These are phyloP conservation scores for Drosophila ironensis DNA, from an alignment of 1,140 invertebrate genomes.

Conservation along the genomic window DNA sequence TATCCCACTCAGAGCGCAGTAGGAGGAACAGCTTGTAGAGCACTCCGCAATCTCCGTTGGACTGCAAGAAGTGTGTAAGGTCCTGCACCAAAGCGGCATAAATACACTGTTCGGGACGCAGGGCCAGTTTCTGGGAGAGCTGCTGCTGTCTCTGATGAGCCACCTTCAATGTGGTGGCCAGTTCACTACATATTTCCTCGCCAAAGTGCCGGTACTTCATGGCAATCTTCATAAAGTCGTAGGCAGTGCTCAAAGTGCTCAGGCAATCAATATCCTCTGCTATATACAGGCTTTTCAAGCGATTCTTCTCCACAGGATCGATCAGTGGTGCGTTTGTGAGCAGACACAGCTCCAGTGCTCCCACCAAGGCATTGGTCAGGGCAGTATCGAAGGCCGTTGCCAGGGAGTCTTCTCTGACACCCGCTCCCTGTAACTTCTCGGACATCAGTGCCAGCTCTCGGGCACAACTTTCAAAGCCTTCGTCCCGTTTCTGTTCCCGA, in stretches of 20 bases:
- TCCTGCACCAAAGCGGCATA: constrained; percentile 83
- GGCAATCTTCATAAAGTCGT: constrained; percentile 72
- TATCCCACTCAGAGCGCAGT: constrained; percentile 34
- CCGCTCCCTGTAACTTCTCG: constrained; percentile 1
- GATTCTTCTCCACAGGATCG: constrained; percentile 89
- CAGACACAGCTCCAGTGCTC: constrained; percentile 82
- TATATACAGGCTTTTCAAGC: constrained; percentile 86
- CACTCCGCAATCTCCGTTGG: constrained; percentile 58
- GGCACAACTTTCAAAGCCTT: constrained; percentile 41
- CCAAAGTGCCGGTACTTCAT: constrained; percentile 75
- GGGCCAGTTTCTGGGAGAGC: constrained; percentile 82
- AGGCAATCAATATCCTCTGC: constrained; percentile 84
- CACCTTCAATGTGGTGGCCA: constrained; percentile 66
- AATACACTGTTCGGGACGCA: constrained; percentile 83
- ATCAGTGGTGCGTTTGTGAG: constrained; percentile 84
- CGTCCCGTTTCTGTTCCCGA: constrained; percentile 21
- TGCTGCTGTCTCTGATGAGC: constrained; percentile 71
- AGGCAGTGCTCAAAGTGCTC: constrained; percentile 36
- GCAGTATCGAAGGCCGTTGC: constrained; percentile 28
- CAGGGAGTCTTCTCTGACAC: neutral
- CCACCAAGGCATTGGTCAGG: constrained; percentile 53
- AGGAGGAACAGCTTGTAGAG: constrained; percentile 41
- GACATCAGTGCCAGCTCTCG: constrained; percentile 23
- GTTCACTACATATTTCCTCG: constrained; percentile 56
- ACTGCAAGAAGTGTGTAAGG: constrained; percentile 65